Conservation (phyloP, 2,113 vertebrate genomes). For the Naja naja region DNA sequence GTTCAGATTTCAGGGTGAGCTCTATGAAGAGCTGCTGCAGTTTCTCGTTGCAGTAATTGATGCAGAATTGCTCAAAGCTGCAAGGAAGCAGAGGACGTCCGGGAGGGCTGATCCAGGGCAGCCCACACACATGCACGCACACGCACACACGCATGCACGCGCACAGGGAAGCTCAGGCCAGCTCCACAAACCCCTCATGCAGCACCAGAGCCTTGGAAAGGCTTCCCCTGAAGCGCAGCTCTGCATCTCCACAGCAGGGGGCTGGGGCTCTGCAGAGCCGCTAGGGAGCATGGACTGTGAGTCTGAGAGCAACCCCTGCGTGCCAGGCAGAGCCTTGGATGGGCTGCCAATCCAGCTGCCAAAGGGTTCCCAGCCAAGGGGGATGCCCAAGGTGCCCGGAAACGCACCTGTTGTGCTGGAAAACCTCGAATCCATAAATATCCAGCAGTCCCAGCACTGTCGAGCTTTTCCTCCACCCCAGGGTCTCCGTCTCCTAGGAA, state of each 20-base stretch:
- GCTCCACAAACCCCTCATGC: neutral
- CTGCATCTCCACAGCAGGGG: neutral
- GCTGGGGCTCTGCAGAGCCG: neutral
- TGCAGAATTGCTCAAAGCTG: slow-evolving; percentile 98
- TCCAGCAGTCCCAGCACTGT: slow-evolving; percentile 92
- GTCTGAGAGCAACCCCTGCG: neutral
- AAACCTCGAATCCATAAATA: slow-evolving; percentile 97
- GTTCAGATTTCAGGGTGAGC: slow-evolving; percentile 93
- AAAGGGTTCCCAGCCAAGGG: neutral
- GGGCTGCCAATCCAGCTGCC: neutral
- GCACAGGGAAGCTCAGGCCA: neutral
- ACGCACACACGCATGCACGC: neutral
- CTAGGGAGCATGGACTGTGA: neutral
- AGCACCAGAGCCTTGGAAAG: neutral
- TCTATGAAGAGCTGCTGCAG: slow-evolving; percentile 98
- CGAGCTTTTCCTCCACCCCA: slow-evolving; percentile 78
- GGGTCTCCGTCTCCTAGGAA: slow-evolving; percentile 80
- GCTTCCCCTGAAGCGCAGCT: neutral
- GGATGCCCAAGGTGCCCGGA: neutral
- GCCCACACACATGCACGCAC: no score
- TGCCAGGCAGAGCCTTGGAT: neutral
- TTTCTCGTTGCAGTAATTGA: slow-evolving; percentile 98
- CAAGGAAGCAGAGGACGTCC: slow-evolving; percentile 15
- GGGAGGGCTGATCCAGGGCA: neutral
- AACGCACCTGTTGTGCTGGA: slow-evolving; percentile 92